Percentiles rank a stretch among this genome's conserved stretches.
These are phyloP conservation scores for Tenebrosternarchus preto DNA, from an alignment of 2,113 vertebrate genomes.

Conservation along the genomic window DNA sequence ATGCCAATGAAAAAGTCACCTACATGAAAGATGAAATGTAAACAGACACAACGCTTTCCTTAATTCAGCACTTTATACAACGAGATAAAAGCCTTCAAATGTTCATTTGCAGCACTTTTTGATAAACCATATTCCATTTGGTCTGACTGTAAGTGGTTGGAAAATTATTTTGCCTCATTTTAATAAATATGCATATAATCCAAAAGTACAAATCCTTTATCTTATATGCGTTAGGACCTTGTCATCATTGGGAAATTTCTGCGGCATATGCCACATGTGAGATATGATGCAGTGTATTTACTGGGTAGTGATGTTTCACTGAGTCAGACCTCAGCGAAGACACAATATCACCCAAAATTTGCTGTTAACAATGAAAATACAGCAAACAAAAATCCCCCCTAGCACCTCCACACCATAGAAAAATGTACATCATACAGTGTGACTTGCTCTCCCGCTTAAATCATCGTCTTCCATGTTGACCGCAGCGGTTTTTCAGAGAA, in stretches of 20 bases:
- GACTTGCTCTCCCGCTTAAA: constrained; percentile 30
- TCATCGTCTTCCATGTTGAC: constrained; percentile 34
- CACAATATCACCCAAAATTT: constrained; percentile 33
- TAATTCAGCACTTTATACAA: neutral
- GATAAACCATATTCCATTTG: neutral
- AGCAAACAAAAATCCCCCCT: constrained; percentile 6
- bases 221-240: neutral
- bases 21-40: neutral
- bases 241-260: neutral
- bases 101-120: neutral
- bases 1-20: neutral
- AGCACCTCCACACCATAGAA: neutral
- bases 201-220: neutral
- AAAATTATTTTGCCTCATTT: constrained; percentile 7
- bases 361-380: constrained; percentile 26
- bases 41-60: neutral
- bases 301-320: neutral
- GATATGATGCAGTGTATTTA: neutral
- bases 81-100: neutral
- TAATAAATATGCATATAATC: neutral
- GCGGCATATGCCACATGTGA: neutral
- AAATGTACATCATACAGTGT: constrained; percentile 1
- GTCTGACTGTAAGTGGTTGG: neutral
- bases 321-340: constrained; percentile 40
- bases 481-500: constrained; percentile 34